Conservation (phyloP, 2,113 vertebrate species). For the Ailuropoda melanoleuca region DNA sequence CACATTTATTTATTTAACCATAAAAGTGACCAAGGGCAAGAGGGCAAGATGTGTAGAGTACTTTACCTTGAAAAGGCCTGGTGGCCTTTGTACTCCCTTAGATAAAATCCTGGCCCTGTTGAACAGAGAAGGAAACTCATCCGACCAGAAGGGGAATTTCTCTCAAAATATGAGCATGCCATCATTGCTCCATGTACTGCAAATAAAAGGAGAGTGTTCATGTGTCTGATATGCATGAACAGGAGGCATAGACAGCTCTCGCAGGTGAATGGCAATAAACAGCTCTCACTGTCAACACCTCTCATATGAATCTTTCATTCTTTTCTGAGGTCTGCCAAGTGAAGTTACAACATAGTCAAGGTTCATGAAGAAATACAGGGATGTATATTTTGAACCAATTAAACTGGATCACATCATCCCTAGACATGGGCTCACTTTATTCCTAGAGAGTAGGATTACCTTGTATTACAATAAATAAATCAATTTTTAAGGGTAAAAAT, state of each 20-base stretch:
- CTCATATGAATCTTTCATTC: slow-evolving; percentile 13
- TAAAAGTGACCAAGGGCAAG: slow-evolving; percentile 8
- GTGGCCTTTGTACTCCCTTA: slow-evolving; percentile 14
- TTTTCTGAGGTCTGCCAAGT: slow-evolving; percentile 33
- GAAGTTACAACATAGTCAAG: slow-evolving; percentile 19
- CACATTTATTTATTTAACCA: slow-evolving; percentile 1
- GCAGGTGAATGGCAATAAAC: slow-evolving; percentile 45
- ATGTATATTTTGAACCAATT: slow-evolving; percentile 28
- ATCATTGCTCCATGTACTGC: background rate
- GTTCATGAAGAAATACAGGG: background rate
- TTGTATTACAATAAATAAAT: background rate
- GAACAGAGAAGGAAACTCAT: slow-evolving; percentile 41
- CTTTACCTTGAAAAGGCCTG: background rate
- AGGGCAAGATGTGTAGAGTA: background rate
- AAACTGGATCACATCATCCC: slow-evolving; percentile 5
- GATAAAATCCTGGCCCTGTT: slow-evolving; percentile 13
- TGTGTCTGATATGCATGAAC: background rate
- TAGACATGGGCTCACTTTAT: slow-evolving; percentile 13
- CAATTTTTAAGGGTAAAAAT: slow-evolving; percentile 28
- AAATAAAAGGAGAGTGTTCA: background rate
- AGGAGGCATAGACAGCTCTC: background rate
- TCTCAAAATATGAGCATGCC: slow-evolving; percentile 25
- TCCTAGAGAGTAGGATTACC: background rate
- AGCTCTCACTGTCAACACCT: background rate
- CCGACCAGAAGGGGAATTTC: slow-evolving; percentile 28